Base-by-base conservation (phyloP, 2,113 vertebrate species). In the Pelodiscus sinensis region DNA sequence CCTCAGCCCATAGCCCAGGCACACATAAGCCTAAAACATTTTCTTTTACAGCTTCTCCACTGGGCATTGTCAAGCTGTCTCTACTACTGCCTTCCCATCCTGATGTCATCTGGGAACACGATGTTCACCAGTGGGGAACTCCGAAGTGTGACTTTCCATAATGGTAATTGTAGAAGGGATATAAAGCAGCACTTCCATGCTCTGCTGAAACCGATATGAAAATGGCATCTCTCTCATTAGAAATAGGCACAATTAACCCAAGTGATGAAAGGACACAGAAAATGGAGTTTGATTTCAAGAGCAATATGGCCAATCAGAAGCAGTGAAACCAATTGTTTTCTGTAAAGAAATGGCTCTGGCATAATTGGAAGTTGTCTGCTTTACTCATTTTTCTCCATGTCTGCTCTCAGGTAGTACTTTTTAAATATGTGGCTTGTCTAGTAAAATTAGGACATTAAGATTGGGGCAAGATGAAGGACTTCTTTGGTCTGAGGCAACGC, bases 171-270 rank as follows among this genome's bases (percentile, higher is more conserved):
- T n/a, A 68, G 65, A 15, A 8, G 31, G 16, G 31, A 18, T 68
- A 8, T n/a, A 71, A 71, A 9, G 9, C 18, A 71, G 65, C 71
- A 78, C 52, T 52, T 90, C 86, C 6, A 6, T 25, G 24, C 24
- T 50, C 38, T 90, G 65, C 85, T 93, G 89, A 83, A 95, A 92
- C 35, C 88, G 73, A 51, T 97, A 84, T 84, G 6, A 96, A 95
- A 96, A 95, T 78, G 79, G 82, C 75, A 93, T 75, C 94, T 96
- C 92, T 71, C 52, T 75, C 95, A 92, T 92, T 91, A 97, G 92
- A 96, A 96, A 95, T 93, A 95, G 54, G 83, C 73, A 97, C 19
- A 24, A 90, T 85, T 71, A 86, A 92, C 90, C 78, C 87, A 95
- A 84, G 81, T 50, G 88, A 89, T 95, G 77, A 95, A 96, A 96